Evolutionary conservation across 2,113 vertebrate species (phyloP), one percentile per base, ranked within the genome.

Genomic region (Peromyscus polionotus): DNA sequence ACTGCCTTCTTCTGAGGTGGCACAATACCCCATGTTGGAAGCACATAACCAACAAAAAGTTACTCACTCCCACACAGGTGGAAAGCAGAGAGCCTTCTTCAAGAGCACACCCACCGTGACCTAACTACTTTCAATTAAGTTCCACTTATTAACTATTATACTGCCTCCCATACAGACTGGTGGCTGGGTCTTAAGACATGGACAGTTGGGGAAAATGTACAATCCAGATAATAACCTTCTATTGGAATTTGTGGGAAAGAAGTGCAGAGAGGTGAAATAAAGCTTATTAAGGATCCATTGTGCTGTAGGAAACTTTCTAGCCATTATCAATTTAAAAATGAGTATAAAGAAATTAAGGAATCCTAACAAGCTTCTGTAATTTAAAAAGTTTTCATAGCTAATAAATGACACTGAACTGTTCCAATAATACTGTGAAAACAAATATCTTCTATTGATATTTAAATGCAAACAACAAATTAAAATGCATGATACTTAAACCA

Each of bases 401-500:
- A 26, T 80, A 91, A 93, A 5, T 68, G 54, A 68, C n/a, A 91
- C 33, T 16, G 70, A 83, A 48, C 17, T 84, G 1, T 83, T 84
- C 10, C 26, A 14, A 39, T 5, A 72, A 0, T n/a, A 70, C 39
- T 4, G 24, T 54, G 33, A 90, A 91, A 86, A 86, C 57, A 80
- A 65, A 51, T 26, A 24, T 65, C 7, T 9, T 73, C 16, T 73
- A 79, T 61, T 87, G n/a, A n/a, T 54, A 92, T 97, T 96, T 90
- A n/a, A 90, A 65, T 31, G 20, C 28, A 92, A 77, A 89, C 59
- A 89, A 7, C 31, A 97, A 97, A 91, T 90, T 95, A 42, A 93
- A 92, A 61, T 80, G 16, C 45, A 51, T 80, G 81, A 91, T 61
- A 31, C 24, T 67, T 93, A 97, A 75, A 63, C 45, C 3, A 45